Base-by-base conservation (phyloP, 2,113 vertebrate genomes). In the Solea senegalensis region DNA sequence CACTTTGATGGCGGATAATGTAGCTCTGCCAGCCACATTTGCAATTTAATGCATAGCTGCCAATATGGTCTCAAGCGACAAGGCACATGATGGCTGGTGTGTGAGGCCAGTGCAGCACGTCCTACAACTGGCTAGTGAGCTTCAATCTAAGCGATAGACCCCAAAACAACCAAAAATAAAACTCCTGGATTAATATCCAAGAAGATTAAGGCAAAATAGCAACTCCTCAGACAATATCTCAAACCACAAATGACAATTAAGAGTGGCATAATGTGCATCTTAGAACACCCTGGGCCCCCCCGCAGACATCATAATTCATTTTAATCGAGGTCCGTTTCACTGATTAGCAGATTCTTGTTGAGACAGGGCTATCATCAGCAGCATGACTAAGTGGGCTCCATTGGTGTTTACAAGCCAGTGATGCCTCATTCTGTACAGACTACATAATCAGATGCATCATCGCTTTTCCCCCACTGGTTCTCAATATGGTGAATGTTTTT, bases 31-130 rank as follows among this genome's bases (percentile, higher is more conserved):
- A 78, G 76, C 51, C 45, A 73, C 83, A 87, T 88, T 86, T 82
- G 81, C 61, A 81, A 79, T 87, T 89, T 86, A 89, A 88, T 86
- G 78, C 76, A 73, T 56, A 83, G 65, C 78, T 76, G 81, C 70
- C 67, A 70, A 70, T 81, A 69, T 70, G 59, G 55, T 74, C 72
- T 68, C 69, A 49, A 49, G 71, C 69, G 51, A 87, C 61, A 44
- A 57, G 74, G 72, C 72, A 74, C 68, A 65, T 11, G 69, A 82
- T 26, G 45, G 49, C 65, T 43, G 50, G 68, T 16, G 50, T 65
- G 53, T 16, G 50, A 68, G 57, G 50, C 49, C 11, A 43, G 46
- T 61, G 68, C 69, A 72, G 63, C 62, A 73, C 58, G 44, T 57
- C 27, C 52, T 60, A 74, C 21, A 21, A 50, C 7, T 52, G 64